These are phyloP conservation scores for Saccopteryx bilineata DNA, from an alignment of 2,113 vertebrate species.

Conservation along the genomic window DNA sequence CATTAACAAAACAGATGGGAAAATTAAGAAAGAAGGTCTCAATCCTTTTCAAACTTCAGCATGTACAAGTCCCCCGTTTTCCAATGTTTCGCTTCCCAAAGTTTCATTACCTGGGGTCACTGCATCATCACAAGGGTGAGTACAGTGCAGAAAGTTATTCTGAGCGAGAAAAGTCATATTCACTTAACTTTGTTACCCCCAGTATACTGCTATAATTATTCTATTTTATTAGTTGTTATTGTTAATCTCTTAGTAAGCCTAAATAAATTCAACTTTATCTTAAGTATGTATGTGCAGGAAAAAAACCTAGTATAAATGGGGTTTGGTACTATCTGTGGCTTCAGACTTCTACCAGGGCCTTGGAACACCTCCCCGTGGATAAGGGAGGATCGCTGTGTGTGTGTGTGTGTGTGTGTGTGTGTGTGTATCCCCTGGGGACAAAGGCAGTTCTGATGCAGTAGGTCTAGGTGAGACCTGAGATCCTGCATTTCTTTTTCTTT, in stretches of 20 bases:
- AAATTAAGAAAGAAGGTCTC: slow-evolving; percentile 25
- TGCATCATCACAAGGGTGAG: neutral
- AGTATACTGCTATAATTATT: neutral
- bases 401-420: neutral
- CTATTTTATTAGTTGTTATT: neutral
- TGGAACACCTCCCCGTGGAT: neutral
- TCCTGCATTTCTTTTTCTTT: no score
- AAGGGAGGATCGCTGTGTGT: neutral
- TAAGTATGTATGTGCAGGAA: neutral
- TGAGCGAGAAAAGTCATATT: neutral
- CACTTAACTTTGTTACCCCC: neutral
- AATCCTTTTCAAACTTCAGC: slow-evolving; percentile 19
- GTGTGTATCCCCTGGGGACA: neutral
- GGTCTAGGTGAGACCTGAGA: neutral
- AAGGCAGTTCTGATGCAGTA: neutral
- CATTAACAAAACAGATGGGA: slow-evolving; percentile 22
- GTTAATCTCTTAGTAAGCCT: neutral
- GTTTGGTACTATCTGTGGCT: neutral
- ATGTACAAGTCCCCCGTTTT: neutral
- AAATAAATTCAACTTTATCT: neutral
- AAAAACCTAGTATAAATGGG: neutral
- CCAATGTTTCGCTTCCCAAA: neutral
- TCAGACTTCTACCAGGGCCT: neutral
- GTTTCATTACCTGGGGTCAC: neutral
- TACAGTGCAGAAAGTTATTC: neutral